Conservation (phyloP, 2,888 invertebrate genomes). For the Siphlonurus alternatus region DNA sequence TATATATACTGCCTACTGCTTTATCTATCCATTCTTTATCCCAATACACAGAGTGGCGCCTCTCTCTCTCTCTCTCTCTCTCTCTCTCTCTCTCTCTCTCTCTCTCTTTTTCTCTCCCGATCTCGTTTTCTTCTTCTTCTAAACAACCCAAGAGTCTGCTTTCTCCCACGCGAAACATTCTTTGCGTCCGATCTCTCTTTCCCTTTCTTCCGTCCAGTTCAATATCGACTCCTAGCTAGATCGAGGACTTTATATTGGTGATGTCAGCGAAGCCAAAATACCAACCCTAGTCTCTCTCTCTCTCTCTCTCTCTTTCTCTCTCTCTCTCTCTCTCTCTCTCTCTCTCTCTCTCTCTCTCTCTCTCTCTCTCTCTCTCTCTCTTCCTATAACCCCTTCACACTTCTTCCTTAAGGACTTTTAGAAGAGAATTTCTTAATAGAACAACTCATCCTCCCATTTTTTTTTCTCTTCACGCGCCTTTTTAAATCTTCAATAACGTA, state of each 20-base stretch:
- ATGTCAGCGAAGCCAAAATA: not conserved
- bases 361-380: not conserved
- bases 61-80: no score
- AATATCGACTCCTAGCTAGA: not conserved
- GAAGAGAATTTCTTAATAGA: conserved; percentile 1
- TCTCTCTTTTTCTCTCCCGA: no score
- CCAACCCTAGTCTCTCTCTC: not conserved
- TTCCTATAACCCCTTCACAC: not conserved
- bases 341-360: no score
- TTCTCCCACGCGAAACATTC: no score
- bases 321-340: not conserved
- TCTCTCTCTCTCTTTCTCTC: not conserved
- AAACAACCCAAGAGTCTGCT: no score
- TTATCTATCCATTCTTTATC: no score
- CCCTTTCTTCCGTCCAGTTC: not conserved
- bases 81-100: no score
- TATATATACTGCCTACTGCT: no score
- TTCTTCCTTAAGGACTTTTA: not conserved
- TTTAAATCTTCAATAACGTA: not conserved
- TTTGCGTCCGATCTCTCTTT: no score
- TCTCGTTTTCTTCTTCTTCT: no score
- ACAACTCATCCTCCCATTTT: not conserved
- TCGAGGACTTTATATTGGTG: not conserved
- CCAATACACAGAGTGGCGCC: no score
- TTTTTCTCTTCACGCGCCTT: not conserved